Base-by-base conservation (phyloP, 2,888 invertebrate genomes). In the Microctonus aethiopoides region DNA sequence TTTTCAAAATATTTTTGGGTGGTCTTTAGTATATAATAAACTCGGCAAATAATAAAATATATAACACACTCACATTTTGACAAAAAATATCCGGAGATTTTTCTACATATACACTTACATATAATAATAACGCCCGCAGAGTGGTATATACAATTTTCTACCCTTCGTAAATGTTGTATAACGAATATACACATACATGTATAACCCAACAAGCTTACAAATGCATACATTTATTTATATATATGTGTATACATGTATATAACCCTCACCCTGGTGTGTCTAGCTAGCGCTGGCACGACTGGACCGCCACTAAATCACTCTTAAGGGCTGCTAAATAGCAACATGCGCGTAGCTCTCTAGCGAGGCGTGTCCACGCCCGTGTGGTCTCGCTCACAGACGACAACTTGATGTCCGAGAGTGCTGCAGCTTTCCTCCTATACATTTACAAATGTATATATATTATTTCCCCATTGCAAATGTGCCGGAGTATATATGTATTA, bases 271-370 rank as follows among this genome's bases (percentile, higher is more conserved):
- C 66, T 24, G 24, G 6, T 16, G 46, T 36, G 54, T 56, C 26
- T 41, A 56, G 57, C 41, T 34, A 46, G 34, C 60, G 52, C 39
- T 54, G 32, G 52, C 62, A 62, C 57, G 54, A 41, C 68, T 57
- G 67, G 62, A 65, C 63, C 70, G 75, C 74, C 79, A 82, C 77
- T 85, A 84, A 85, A 86, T 86, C 86, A 86, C 79, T 77, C 78
- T 78, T 82, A 83, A 86, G 85, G 84, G 85, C 84, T 84, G 85
- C 80, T 86, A 85, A 86, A 85, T 82, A 81, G 82, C 82, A 76
- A 73, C 73, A 67, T 66, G 75, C 72, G 51, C 73, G 54, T 70
- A n/a, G n/a, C 71, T 77, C 73, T 72, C 74, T 70, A 74, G 61
- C 74, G 72, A 78, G 80, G 78, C 80, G 77, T 79, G 78, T 76